Evolutionary conservation across 2,113 vertebrate species (phyloP).

Genomic region (Cynopterus brachyotis): DNA sequence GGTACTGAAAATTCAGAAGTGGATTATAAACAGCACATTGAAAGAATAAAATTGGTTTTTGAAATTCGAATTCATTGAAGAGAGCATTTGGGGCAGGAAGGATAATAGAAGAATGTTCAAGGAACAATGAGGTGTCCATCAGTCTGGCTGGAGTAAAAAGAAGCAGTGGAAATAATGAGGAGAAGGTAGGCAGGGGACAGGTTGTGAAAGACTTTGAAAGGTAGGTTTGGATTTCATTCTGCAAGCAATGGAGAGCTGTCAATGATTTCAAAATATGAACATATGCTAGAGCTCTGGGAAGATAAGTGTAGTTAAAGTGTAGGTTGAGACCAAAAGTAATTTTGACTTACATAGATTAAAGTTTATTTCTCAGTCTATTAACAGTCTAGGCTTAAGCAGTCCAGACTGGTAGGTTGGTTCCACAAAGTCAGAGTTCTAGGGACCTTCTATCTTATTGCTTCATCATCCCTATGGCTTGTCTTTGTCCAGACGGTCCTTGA

Average conservation of each 20-base stretch:
- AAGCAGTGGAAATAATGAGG: neutral
- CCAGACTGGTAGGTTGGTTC: neutral
- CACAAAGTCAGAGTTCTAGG: neutral
- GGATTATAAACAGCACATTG: neutral
- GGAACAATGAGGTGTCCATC: neutral
- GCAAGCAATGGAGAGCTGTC: neutral
- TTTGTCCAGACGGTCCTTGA: neutral
- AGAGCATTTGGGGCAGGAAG: neutral
- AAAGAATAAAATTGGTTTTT: constrained; percentile 2
- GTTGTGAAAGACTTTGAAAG: neutral
- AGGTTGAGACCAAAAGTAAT: neutral
- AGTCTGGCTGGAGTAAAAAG: neutral
- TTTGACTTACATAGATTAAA: neutral
- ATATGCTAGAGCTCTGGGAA: neutral
- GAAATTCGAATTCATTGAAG: neutral
- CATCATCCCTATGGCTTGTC: neutral
- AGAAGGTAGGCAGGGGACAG: neutral
- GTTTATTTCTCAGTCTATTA: constrained; percentile 38
- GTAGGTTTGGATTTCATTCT: neutral
- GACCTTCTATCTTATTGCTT: neutral
- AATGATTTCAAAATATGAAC: neutral
- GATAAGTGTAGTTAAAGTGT: neutral
- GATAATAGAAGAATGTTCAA: neutral
- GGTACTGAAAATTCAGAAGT: neutral
- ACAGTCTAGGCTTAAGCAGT: neutral